A percentile compares a stretch with the other conserved stretches of the same genome.
Evolutionary conservation across 2,797 vertebrate species (phyloP).

Genomic region (Ataeniobius toweri): DNA sequence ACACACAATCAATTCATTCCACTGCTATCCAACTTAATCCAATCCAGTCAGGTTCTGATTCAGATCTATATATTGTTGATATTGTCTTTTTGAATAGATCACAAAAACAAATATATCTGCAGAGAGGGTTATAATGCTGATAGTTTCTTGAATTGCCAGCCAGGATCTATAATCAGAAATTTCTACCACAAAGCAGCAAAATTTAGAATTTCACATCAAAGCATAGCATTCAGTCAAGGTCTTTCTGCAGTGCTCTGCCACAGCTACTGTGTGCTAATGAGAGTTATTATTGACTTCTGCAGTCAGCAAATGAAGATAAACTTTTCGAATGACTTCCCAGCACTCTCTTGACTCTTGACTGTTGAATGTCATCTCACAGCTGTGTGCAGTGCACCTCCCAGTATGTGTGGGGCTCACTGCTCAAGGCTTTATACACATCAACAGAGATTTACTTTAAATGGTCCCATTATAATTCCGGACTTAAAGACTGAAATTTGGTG

Average conservation of each 20-base stretch:
- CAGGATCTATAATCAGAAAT: conserved; percentile 23
- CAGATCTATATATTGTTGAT: background rate
- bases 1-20: background rate
- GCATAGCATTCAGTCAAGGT: conserved; percentile 26
- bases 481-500: conserved; percentile 19
- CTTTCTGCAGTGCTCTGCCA: conserved; percentile 20
- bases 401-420: background rate
- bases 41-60: background rate
- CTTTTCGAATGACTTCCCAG: conserved; percentile 52
- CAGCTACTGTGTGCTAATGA: conserved; percentile 57
- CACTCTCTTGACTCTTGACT: conserved; percentile 21
- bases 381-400: conserved; percentile 10
- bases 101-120: background rate
- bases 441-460: conserved; percentile 32
- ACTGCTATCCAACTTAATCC: background rate
- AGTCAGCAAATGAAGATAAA: conserved; percentile 64
- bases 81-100: no score
- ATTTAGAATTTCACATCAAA: conserved; percentile 41
- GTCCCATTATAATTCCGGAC: conserved; percentile 28
- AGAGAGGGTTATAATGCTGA: background rate
- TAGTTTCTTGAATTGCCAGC: background rate
- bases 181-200: conserved; percentile 19
- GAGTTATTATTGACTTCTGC: conserved; percentile 65
- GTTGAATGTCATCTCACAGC: conserved; percentile 21
- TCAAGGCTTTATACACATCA: conserved; percentile 19